Conservation (phyloP, 2,888 invertebrate genomes). For the Suillia variegata region DNA sequence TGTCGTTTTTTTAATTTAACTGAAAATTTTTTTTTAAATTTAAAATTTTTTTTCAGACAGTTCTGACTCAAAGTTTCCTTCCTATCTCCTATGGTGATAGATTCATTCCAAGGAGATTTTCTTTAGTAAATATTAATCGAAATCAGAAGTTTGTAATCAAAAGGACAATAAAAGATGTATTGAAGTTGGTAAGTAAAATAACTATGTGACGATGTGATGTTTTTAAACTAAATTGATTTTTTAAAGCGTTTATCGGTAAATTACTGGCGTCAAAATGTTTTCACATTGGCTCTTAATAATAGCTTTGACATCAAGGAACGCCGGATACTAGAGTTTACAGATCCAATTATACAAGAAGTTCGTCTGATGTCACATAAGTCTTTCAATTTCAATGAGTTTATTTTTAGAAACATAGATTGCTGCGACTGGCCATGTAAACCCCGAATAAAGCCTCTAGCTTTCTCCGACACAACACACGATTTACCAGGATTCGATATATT, state of each 20-base stretch:
- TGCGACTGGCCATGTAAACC: conserved; percentile 57
- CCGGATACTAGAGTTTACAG: conserved; percentile 43
- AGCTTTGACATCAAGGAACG: conserved; percentile 37
- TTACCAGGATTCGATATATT: conserved; percentile 44
- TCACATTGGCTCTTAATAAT: conserved; percentile 37
- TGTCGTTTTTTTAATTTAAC: too few species aligned
- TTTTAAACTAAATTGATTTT: background rate
- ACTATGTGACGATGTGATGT: background rate
- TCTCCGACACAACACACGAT: conserved; percentile 54
- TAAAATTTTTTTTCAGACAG: background rate
- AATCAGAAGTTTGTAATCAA: conserved; percentile 38
- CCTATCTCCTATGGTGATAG: conserved; percentile 47
- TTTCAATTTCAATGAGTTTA: conserved; percentile 8
- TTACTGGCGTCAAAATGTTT: conserved; percentile 44
- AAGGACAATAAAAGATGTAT: conserved; percentile 39
- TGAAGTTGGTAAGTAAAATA: conserved; percentile 38
- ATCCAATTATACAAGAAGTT: conserved; percentile 6
- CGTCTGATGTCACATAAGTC: background rate
- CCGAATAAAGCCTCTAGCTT: conserved; percentile 46
- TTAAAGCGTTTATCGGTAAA: conserved; percentile 23
- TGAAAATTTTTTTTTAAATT: background rate
- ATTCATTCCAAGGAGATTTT: conserved; percentile 55
- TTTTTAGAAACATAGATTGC: conserved; percentile 27
- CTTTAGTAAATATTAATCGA: conserved; percentile 30
- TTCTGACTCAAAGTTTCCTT: background rate